Evolutionary conservation across 2,797 vertebrate species (phyloP), one percentile per base, ranked within the genome.

Genomic region (Tolypeutes matacus): DNA sequence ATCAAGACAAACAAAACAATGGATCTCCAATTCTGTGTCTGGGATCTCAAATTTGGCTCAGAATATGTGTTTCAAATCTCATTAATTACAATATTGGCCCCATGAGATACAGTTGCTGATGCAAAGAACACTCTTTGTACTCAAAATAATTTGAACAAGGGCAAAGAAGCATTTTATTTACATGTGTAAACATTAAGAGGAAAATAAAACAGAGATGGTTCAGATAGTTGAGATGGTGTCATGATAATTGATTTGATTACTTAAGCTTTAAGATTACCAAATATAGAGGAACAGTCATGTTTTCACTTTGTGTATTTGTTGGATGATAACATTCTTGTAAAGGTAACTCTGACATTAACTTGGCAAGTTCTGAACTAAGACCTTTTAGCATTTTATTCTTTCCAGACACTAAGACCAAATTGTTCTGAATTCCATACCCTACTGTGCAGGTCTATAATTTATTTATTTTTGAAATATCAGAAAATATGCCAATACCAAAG

Each of bases 11-110:
- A 81, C 49, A 96, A 95, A 97, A 97, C 95, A 91, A 94, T 97
- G 92, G 91, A 91, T 98, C 97, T 96, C 97, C 78, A 76, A 42
- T 97, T 96, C 94, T 97, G 94, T 83, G 75, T 90, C 13, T 58
- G 89, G 95, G 95, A 98, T 97, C 96, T 94, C 90, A 96, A 90
- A 96, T 97, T 97, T 96, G 87, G 72, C 97, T 97, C 93, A 62
- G 94, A 81, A 93, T 97, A 94, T 93, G 96, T 94, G 96, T 97
- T 98, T 98, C 94, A 94, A 95, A 97, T 97, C 97, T 97, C 96
- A 96, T 97, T 98, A 98, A 98, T 98, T 98, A 98, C 97, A 98
- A 85, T 72, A 83, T 9, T 88, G 94, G 97, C 97, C 98, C 96
- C 96, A 14, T 20, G 98, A 98, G 97, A 97, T 93, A 70, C 80